Evolutionary conservation across 2,888 invertebrate genomes (phyloP).

Genomic region (Ophonus ardosiacus): DNA sequence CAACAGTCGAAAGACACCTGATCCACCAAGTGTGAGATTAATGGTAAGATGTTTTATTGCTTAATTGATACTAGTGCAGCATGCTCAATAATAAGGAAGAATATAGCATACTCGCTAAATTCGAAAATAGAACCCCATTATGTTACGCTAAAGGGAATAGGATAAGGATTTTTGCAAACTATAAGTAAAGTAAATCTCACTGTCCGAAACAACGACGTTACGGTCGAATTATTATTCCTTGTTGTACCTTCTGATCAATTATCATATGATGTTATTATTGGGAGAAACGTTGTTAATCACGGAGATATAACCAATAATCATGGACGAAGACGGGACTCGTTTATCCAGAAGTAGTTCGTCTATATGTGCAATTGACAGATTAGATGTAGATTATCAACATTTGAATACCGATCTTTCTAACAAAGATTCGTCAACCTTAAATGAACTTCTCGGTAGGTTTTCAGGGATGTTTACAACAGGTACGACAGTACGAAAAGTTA

Average conservation of each 20-base stretch:
- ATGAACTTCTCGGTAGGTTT: no score
- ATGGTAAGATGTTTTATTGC: background rate
- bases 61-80: background rate
- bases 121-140: background rate
- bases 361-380: background rate
- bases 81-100: background rate
- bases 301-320: background rate
- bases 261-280: background rate
- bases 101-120: background rate
- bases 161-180: background rate
- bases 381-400: no score
- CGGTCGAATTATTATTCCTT: background rate
- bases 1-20: background rate
- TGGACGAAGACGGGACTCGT: background rate
- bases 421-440: no score
- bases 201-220: background rate
- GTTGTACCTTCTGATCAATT: background rate
- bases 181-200: background rate
- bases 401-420: no score
- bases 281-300: background rate
- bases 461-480: no score
- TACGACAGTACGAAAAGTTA: no score
- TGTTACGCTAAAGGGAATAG: background rate
- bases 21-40: background rate
- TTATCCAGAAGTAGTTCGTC: background rate